These are phyloP conservation scores for Saguinus midas DNA, from an alignment of 2,113 vertebrate genomes.

Conservation along the genomic window DNA sequence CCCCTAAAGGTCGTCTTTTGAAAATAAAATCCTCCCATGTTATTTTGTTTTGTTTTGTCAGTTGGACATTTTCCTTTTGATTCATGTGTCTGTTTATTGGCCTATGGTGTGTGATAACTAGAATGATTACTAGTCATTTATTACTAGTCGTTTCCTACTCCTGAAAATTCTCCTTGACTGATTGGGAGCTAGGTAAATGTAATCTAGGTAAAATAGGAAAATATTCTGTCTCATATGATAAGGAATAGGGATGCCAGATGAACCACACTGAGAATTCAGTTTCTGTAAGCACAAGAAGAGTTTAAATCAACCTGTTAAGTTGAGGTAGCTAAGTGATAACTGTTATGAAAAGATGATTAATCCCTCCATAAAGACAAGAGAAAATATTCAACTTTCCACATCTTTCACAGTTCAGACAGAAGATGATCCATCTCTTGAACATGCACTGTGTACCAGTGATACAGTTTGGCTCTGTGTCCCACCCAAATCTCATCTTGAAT, in stretches of 20 bases:
- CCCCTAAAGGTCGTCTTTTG: not conserved
- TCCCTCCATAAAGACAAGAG: not conserved
- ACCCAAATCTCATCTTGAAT: too few relatives aligned
- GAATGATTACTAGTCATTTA: not conserved
- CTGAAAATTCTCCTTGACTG: not conserved
- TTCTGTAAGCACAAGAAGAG: not conserved
- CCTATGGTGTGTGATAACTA: not conserved
- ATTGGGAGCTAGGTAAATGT: not conserved
- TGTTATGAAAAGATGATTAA: not conserved
- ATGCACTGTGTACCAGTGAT: not conserved
- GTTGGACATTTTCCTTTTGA: not conserved
- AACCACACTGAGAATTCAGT: not conserved
- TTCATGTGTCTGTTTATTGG: not conserved
- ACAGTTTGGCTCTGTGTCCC: too few relatives aligned
- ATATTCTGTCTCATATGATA: not conserved
- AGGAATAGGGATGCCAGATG: not conserved
- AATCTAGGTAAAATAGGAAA: not conserved
- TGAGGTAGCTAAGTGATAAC: not conserved
- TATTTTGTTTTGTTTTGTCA: not conserved
- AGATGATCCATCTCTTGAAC: slow-evolving; percentile 57
- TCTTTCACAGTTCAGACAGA: slow-evolving; percentile 80
- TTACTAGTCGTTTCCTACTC: not conserved
- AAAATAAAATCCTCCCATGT: not conserved
- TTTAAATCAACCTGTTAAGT: not conserved
- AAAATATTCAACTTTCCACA: not conserved